Evolutionary conservation across 2,797 vertebrate genomes (phyloP).

Genomic region (Siniperca obscura): DNA sequence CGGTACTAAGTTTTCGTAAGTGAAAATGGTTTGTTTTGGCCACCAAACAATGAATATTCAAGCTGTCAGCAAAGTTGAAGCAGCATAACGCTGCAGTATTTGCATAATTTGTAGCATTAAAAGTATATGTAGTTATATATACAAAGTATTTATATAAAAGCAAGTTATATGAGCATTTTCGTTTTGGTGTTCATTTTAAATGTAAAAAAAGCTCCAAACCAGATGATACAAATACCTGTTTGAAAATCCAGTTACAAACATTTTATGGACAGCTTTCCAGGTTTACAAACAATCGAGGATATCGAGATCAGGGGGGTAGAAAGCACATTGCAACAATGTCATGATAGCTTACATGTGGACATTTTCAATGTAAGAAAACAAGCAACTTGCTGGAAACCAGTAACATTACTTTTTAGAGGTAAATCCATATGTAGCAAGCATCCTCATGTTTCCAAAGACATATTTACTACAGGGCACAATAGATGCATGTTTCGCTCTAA

Average conservation of each 20-base stretch:
- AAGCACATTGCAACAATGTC: not conserved
- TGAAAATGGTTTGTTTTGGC: conserved; percentile 4
- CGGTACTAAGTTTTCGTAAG: not conserved
- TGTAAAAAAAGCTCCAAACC: not conserved
- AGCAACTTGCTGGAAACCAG: too few relatives aligned
- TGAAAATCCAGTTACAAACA: not conserved
- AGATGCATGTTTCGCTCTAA: not conserved
- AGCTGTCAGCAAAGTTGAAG: not conserved
- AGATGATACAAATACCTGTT: too few relatives aligned
- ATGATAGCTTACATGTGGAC: not conserved
- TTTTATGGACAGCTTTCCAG: not conserved
- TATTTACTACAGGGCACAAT: not conserved
- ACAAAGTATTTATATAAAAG: not conserved
- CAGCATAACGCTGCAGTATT: not conserved
- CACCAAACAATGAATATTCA: not conserved
- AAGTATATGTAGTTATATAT: too few relatives aligned
- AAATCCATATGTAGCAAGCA: not conserved
- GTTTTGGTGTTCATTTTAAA: not conserved
- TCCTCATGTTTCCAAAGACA: too few relatives aligned
- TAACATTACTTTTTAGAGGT: not conserved
- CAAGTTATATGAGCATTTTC: not conserved
- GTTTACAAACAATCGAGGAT: not conserved
- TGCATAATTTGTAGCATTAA: not conserved
- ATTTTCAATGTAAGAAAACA: not conserved
- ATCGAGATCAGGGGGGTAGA: not conserved